Conservation (phyloP, 2,797 vertebrate genomes). For the Vultur gryphus region DNA sequence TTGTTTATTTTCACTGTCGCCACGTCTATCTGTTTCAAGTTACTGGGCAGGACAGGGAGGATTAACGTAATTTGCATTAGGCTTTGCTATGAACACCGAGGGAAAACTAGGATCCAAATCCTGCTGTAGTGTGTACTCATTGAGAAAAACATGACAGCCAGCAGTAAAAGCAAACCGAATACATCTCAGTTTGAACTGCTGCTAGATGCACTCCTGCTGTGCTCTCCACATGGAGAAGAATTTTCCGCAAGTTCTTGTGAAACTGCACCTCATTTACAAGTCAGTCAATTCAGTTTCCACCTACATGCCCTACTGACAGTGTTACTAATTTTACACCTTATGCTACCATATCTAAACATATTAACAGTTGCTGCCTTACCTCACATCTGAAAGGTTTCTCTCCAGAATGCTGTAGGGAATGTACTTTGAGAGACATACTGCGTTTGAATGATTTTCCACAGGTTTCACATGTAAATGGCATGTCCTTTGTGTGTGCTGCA, state of each 20-base stretch:
- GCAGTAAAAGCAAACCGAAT: background rate
- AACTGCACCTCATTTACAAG: background rate
- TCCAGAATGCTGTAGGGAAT: slow-evolving; percentile 96
- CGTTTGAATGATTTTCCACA: slow-evolving; percentile 98
- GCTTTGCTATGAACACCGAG: background rate
- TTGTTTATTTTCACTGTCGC: background rate
- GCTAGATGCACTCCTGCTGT: background rate
- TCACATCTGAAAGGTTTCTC: slow-evolving; percentile 98
- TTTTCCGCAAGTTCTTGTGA: background rate
- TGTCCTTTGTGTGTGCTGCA: slow-evolving; percentile 97
- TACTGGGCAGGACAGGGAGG: background rate
- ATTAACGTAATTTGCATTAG: background rate
- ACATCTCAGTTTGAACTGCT: background rate
- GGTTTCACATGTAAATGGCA: slow-evolving; percentile 98
- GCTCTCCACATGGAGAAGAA: background rate
- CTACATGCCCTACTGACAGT: background rate
- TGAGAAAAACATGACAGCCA: background rate
- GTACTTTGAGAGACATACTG: slow-evolving; percentile 98
- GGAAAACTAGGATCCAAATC: background rate
- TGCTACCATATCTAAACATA: background rate
- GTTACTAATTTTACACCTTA: background rate
- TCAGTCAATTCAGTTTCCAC: background rate
- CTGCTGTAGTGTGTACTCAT: background rate
- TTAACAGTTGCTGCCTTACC: slow-evolving; percentile 73
- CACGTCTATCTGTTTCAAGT: background rate